A percentile compares a stretch with the other conserved stretches of the same genome.
These are phyloP conservation scores for Drosophila paracracens DNA, from an alignment of 2,888 invertebrate genomes.

Conservation along the genomic window DNA sequence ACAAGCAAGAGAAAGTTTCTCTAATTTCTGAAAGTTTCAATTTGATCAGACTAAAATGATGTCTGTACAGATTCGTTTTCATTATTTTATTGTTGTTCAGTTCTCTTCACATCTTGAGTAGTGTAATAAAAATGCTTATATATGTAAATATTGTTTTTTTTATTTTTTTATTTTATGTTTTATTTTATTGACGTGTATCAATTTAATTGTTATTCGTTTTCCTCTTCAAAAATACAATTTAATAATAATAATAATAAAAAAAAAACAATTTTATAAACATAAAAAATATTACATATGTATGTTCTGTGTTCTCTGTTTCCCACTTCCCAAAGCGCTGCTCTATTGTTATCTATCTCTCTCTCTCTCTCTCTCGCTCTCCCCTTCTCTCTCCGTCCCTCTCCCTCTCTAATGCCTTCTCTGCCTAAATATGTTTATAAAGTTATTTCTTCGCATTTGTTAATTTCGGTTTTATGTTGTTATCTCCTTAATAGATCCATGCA, in stretches of 20 bases:
- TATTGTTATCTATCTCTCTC: conserved; percentile 14
- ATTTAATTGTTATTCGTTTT: conserved; percentile 74
- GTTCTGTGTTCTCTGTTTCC: conserved; percentile 48
- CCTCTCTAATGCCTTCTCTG: conserved; percentile 1
- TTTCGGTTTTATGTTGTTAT: conserved; percentile 17
- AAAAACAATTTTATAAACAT: conserved; percentile 74
- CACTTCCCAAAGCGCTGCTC: conserved; percentile 16
- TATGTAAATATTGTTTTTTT: conserved; percentile 13
- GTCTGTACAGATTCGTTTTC: background rate
- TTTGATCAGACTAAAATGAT: background rate
- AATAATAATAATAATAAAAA: conserved; percentile 66
- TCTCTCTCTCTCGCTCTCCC: background rate
- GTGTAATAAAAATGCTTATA: conserved; percentile 25
- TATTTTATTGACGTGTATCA: conserved; percentile 83
- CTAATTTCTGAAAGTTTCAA: background rate
- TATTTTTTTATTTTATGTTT: conserved; percentile 44
- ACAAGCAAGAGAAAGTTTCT: background rate
- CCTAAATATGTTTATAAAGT: conserved; percentile 8
- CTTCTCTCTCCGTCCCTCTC: conserved; percentile 1
- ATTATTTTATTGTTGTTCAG: conserved; percentile 1
- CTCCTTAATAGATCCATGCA: conserved; percentile 47
- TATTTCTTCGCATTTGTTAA: conserved; percentile 22
- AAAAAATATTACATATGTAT: conserved; percentile 76
- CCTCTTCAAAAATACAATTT: conserved; percentile 77
- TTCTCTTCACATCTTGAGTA: background rate